Base-by-base conservation (phyloP, 1,140 invertebrate genomes). In the Anoplolepis gracilipes region DNA sequence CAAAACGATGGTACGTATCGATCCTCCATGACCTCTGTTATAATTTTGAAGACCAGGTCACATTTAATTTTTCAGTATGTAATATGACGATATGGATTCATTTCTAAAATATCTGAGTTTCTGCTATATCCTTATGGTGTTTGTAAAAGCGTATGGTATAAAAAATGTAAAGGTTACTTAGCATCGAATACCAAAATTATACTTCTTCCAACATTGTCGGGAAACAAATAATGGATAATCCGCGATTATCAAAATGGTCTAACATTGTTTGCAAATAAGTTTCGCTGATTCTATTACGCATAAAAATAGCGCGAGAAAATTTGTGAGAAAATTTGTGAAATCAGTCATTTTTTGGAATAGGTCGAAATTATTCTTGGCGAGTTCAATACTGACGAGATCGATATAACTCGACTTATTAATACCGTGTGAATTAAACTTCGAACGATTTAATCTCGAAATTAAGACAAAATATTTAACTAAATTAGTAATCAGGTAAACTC, bases 1-100 rank as follows among this genome's bases (percentile, higher is more conserved):
- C 92, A 93, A 81, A 73, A 85, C 11, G 53, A 46, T 11, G 64
- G 36, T 10, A 75, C 19, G 11, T 49, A 64, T 77, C 22, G 33
- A n/a, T 67, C 28, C 22, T 89, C 85, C 82, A 88, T 86, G 78
- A 59, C 39, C 64, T 49, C 46, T 10, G 79, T 16, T 30, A 7
- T 39, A 59, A 64, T 85, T 79, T 59, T 46, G 19, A 36, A 25
- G 28, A 33, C 7, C 67, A 13, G n/a, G n/a, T n/a, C n/a, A n/a
- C 65, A 36, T 36, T 59, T 57, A 33, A 81, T 46, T 42, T 59
- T 6, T 28, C 6, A 13, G 76, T 42, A 39, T 28, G 8, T 4
- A 16, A 46, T 19, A 16, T 11, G 7, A 8, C 57, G 16, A 16
- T 33, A 7, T 36, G 19, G 8, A 49, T 77, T 64, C 49, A 46